These are phyloP conservation scores for Gonatopus flavifemur DNA, from an alignment of 1,140 invertebrate species.

Conservation along the genomic window DNA sequence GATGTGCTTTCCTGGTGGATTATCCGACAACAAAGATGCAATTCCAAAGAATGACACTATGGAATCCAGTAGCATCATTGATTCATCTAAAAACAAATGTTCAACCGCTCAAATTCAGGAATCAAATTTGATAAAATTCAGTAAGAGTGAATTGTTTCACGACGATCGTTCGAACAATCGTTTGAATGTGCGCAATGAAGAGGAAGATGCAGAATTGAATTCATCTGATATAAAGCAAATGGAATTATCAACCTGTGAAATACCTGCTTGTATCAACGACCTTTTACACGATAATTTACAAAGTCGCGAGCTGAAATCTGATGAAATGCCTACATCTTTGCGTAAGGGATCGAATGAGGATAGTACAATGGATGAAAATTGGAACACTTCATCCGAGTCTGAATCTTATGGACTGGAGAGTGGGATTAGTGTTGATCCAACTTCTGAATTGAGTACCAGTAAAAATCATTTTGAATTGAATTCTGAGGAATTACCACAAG, in stretches of 20 bases:
- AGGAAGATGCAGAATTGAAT: not conserved
- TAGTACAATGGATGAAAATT: not conserved
- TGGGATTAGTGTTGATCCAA: not conserved
- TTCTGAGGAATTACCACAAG: slow-evolving; percentile 9
- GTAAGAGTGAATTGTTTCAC: no score
- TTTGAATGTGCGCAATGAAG: not conserved
- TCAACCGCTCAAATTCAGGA: not conserved
- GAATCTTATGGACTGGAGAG: not conserved
- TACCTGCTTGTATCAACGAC: not conserved
- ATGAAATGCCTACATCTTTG: slow-evolving; percentile 9
- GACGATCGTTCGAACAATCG: not conserved
- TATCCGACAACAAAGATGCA: not conserved
- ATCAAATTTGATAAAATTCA: slow-evolving; percentile 23
- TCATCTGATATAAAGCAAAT: not conserved
- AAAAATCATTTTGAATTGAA: not conserved
- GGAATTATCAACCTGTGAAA: not conserved
- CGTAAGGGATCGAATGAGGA: not conserved
- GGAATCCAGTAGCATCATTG: slow-evolving; percentile 7
- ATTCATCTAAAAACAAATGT: not conserved
- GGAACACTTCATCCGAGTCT: not conserved
- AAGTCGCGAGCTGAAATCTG: slow-evolving; percentile 8
- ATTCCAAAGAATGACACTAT: slow-evolving; percentile 7
- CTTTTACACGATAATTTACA: not conserved
- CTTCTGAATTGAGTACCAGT: not conserved
- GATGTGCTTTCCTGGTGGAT: not conserved